Evolutionary conservation across 2,888 invertebrate genomes (phyloP).

Genomic region (Patella pellucida): DNA sequence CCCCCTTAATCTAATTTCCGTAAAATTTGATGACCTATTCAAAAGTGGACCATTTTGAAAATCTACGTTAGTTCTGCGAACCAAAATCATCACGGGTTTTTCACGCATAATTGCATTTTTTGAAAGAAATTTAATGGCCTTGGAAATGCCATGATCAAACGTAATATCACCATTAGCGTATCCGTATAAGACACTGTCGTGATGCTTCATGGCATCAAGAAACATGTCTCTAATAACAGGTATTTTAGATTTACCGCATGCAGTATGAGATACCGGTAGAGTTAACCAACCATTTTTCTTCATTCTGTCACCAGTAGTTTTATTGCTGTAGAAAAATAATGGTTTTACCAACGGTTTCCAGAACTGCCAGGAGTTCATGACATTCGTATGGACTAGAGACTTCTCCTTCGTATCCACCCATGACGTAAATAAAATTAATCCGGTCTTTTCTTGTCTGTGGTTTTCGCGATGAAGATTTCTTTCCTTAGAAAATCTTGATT

Average conservation of each 20-base stretch:
- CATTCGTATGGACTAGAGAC: conserved; percentile 19
- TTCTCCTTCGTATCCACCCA: conserved; percentile 24
- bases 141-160: conserved; percentile 23
- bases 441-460: neutral
- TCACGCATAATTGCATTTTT: neutral
- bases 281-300: conserved; percentile 17
- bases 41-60: conserved; percentile 13
- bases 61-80: conserved; percentile 21
- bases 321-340: conserved; percentile 21
- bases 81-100: conserved; percentile 23
- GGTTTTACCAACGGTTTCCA: conserved; percentile 17
- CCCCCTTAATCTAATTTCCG: conserved; percentile 13
- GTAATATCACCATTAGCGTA: conserved; percentile 32
- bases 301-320: neutral
- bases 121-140: neutral
- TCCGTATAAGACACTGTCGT: conserved; percentile 19
- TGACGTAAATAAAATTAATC: conserved; percentile 25
- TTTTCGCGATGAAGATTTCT: too few species aligned
- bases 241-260: conserved; percentile 18
- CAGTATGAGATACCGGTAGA: neutral
- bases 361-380: conserved; percentile 23
- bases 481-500: too few species aligned
- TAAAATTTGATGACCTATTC: conserved; percentile 6
- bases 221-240: conserved; percentile 32
- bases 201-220: conserved; percentile 8